Base-by-base conservation (phyloP, 2,797 vertebrate species). In the Nannoperca australis region DNA sequence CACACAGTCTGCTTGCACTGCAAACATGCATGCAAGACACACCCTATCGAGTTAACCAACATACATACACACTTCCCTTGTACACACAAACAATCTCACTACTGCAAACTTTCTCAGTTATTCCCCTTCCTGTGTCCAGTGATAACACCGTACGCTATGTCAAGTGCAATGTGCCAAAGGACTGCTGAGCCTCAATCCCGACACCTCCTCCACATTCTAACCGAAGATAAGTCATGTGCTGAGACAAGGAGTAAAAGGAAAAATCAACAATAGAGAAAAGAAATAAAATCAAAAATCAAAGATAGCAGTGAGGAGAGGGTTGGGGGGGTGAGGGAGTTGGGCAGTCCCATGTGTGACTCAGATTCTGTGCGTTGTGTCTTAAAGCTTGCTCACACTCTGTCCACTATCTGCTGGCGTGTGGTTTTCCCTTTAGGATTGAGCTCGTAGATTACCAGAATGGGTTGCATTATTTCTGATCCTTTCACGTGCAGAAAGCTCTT, bases 171-270 rank as follows among this genome's bases (percentile, higher is more conserved):
- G 45, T 74, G 73, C 56, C 73, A 82, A 75, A 71, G 34, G 49
- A 60, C 82, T 91, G 89, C 70, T 73, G 71, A 82, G 75, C 61
- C 73, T 88, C 85, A 91, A 54, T 66, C 69, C 65, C 32, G 45
- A 85, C 89, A 87, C 85, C 76, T 82, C 67, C 79, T 76, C 62
- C 67, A 73, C 58, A 67, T 63, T 55, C 15, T 70, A 50, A 87
- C 64, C 44, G 11, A 87, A 82, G 83, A 84, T 60, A 65, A n/a
- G 63, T 65, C 70, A 64, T 32, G n/a, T 22, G 50, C 40, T 68
- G 53, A 68, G 38, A 84, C 22, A 53, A 34, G 30, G 13, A 47
- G 58, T 63, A 38, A 55, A 32, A 24, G 3, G 51, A 8, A 50
- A 70, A 60, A n/a, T n/a, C n/a, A n/a, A n/a, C n/a, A n/a, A n/a